phyloP scores from a whole-genome alignment of 64 coral and sea anemone genomes.

The Astreopora myriophthalma region DNA sequence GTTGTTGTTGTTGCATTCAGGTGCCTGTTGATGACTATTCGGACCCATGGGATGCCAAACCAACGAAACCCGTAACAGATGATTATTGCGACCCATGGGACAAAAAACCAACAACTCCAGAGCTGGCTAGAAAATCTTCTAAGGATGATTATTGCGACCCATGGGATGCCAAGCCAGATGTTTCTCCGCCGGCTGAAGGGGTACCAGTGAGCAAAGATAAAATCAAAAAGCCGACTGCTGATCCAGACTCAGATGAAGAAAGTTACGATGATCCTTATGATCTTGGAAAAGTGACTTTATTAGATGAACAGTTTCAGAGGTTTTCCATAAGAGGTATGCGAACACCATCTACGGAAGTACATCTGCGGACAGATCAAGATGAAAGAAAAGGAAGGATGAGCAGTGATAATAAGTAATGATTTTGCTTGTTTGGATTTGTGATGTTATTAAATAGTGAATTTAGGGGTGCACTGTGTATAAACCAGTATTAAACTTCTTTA shows the following conservation, averaged over 20 bases:
- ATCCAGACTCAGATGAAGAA: slow-evolving; percentile 75
- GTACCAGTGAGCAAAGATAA: not conserved
- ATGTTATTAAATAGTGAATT: too few relatives aligned
- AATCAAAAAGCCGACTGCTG: slow-evolving; percentile 18
- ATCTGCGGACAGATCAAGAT: not conserved
- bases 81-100: slow-evolving; percentile 94
- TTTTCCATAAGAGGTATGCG: slow-evolving; percentile 82
- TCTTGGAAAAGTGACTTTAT: slow-evolving; percentile 67
- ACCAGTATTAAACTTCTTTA: too few relatives aligned
- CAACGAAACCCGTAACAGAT: not conserved
- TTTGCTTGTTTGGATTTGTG: too few relatives aligned
- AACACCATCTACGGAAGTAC: slow-evolving; percentile 5
- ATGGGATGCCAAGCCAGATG: slow-evolving; percentile 77
- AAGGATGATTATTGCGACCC: slow-evolving; percentile 87
- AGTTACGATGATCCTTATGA: slow-evolving; percentile 90
- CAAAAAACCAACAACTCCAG: not conserved
- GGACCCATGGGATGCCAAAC: slow-evolving; percentile 77
- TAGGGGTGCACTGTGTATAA: too few relatives aligned
- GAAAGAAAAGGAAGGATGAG: not conserved
- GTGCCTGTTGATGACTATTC: slow-evolving; percentile 66
- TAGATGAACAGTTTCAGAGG: slow-evolving; percentile 79
- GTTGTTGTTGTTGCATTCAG: not conserved
- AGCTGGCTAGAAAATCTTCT: not conserved
- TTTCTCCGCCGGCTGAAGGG: not conserved
- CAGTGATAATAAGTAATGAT: slow-evolving; percentile 12